Percentiles rank a stretch among this genome's conserved stretches.
Evolutionary conservation across 2,797 vertebrate genomes (phyloP).

Genomic region (Poeciliopsis turneri): DNA sequence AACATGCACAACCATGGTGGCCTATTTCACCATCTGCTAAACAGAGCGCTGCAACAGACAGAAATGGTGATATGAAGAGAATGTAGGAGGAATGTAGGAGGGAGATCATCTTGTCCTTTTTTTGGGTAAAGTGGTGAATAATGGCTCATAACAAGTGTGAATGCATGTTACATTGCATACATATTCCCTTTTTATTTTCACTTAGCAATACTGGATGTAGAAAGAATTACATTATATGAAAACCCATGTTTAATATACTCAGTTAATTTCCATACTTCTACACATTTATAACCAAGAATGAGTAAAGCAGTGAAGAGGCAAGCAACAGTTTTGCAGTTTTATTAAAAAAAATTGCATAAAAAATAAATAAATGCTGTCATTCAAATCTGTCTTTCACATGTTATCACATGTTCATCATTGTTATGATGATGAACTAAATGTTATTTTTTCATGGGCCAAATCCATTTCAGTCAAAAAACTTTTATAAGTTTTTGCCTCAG

Average conservation of each 20-base stretch:
- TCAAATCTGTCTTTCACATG: neutral
- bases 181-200: neutral
- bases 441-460: neutral
- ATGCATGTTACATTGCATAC: neutral
- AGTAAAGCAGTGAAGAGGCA: neutral
- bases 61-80: neutral
- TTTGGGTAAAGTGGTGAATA: neutral
- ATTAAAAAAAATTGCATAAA: too few species aligned
- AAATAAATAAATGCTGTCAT: neutral
- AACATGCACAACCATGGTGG: neutral
- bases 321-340: neutral
- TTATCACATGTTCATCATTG: too few species aligned
- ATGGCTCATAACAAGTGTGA: neutral
- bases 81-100: constrained; percentile 12
- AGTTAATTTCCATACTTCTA: neutral
- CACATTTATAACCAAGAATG: neutral
- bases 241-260: neutral
- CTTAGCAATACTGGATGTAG: neutral
- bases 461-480: neutral
- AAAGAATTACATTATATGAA: neutral
- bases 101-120: constrained; percentile 5
- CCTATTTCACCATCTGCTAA: constrained; percentile 2
- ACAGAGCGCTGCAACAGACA: neutral
- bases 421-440: neutral
- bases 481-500: neutral